Percentiles rank a stretch among this genome's conserved stretches.
phyloP scores from a whole-genome alignment of 1,140 invertebrate species.

The Acromyrmex charruanus region DNA sequence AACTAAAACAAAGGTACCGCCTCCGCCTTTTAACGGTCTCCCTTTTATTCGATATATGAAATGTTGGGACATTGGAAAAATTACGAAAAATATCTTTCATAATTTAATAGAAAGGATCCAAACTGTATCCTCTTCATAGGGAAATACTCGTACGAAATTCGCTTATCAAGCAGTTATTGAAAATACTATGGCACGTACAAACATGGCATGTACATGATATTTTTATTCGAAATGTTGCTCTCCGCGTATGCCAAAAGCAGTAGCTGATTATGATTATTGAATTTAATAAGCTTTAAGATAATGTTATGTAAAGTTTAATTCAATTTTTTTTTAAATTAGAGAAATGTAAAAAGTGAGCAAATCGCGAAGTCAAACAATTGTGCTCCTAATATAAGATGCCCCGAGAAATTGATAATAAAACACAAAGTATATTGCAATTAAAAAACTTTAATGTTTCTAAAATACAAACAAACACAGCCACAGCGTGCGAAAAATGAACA shows the following conservation, averaged over 20 bases:
- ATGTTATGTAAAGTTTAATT: too few relatives aligned
- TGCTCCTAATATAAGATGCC: too few relatives aligned
- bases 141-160: not conserved
- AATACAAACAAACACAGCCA: too few relatives aligned
- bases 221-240: not conserved
- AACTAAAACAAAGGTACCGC: constrained; percentile 8
- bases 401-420: too few relatives aligned
- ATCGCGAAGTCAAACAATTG: too few relatives aligned
- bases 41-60: constrained; percentile 20
- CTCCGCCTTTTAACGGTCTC: not conserved
- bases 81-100: not conserved
- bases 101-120: too few relatives aligned
- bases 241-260: not conserved
- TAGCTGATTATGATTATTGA: not conserved
- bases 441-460: too few relatives aligned
- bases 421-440: too few relatives aligned
- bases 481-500: too few relatives aligned
- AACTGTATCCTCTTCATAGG: not conserved
- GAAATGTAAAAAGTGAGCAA: too few relatives aligned
- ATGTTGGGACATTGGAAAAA: constrained; percentile 27
- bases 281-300: too few relatives aligned
- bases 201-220: not conserved
- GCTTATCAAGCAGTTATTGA: constrained; percentile 27
- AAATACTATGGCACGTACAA: not conserved
- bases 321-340: too few relatives aligned